Evolutionary conservation across 2,888 invertebrate genomes (phyloP).

Genomic region (Formica aserva): DNA sequence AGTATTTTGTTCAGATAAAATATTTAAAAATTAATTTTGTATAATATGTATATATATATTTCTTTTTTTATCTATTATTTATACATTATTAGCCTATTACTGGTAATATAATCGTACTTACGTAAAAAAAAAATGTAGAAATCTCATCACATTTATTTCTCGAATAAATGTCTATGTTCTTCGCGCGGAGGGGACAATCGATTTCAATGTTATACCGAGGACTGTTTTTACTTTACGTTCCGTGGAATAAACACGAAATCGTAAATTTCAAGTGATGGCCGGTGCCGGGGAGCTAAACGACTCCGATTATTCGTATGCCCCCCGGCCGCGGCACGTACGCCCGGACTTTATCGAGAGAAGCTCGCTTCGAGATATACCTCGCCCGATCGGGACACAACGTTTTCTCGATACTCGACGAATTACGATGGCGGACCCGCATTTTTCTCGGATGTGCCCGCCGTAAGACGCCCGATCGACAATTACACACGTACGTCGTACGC

Average conservation of each 20-base stretch:
- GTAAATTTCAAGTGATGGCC: slow-evolving; percentile 44
- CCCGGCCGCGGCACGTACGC: slow-evolving; percentile 50
- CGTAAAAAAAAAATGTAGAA: background rate
- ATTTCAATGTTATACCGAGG: slow-evolving; percentile 37
- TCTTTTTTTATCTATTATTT: background rate
- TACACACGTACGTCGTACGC: slow-evolving; percentile 52
- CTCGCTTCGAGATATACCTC: slow-evolving; percentile 28
- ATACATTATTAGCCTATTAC: background rate
- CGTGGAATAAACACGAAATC: slow-evolving; percentile 49
- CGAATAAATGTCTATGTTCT: background rate
- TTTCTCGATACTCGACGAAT: slow-evolving; percentile 47
- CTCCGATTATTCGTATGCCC: slow-evolving; percentile 47
- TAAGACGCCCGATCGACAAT: slow-evolving; percentile 51
- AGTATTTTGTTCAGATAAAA: background rate
- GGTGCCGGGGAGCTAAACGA: slow-evolving; percentile 38
- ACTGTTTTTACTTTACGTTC: slow-evolving; percentile 49
- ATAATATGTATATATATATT: background rate
- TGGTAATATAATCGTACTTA: background rate
- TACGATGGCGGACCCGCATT: slow-evolving; percentile 46
- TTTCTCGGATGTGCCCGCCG: slow-evolving; percentile 42
- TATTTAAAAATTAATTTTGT: background rate
- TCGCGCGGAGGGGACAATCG: background rate
- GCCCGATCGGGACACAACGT: slow-evolving; percentile 22
- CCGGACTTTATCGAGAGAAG: slow-evolving; percentile 40
- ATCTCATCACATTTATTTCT: background rate